Base-by-base conservation (phyloP, 2,888 invertebrate species). In the Eupelmus urozonus region DNA sequence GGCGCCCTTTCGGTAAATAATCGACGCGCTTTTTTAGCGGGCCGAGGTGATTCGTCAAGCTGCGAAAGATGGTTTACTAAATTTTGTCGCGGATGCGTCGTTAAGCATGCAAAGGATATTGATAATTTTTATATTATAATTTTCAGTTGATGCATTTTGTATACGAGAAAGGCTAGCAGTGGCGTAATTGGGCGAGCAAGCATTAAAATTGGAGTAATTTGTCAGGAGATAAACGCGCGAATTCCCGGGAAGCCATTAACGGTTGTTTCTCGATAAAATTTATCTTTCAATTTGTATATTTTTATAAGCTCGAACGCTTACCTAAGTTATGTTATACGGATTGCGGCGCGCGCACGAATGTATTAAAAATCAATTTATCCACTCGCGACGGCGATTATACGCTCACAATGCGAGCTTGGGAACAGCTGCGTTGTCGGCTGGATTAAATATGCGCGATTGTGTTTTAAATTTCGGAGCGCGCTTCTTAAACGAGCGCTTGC, bases 401-500 rank as follows among this genome's bases (percentile, higher is more conserved):
- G 9, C 9, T 5, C 34, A 34, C 34, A 7, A n/a, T 20, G 42
- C 29, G 34, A 11, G 55, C 23, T 1, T 1, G n/a, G 27, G 57
- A 42, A 34, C 3, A 57, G 23, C 18, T 57, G 9, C 25, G 69
- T 42, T 69, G 69, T 69, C 69, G n/a, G 40, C 13, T 18, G 20
- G 18, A 25, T 20, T 53, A 29, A 63, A 72, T 72, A 63, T 55
- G 73, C 29, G 57, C 73, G 20, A 73, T 73, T 73, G 73, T 73
- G 57, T 45, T 57, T 65, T 42, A 66, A 74, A 74, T 66, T 74
- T 74, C 66, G 59, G 57, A 57, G n/a, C n/a, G n/a, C n/a, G n/a
- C 18, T 23, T 51, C n/a, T n/a, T n/a, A n/a, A n/a, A n/a, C n/a
- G n/a, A n/a, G n/a, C n/a, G n/a, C n/a, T n/a, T n/a, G n/a, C n/a